These are phyloP conservation scores for Aythya baeri DNA, from an alignment of 2,113 vertebrate species.

Conservation along the genomic window DNA sequence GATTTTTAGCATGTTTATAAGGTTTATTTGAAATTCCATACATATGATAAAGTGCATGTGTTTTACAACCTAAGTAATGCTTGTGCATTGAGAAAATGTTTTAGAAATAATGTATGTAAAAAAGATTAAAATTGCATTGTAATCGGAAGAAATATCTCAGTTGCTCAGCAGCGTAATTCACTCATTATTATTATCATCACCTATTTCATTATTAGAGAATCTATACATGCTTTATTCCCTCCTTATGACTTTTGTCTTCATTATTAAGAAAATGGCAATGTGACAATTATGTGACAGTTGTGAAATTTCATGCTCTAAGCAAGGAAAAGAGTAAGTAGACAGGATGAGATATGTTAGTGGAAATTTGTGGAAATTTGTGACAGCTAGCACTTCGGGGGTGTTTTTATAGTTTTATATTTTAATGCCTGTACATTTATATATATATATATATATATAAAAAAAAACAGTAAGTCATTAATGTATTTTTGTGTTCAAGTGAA, in stretches of 20 bases:
- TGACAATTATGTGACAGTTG: not conserved
- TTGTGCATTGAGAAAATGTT: not conserved
- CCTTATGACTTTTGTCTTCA: not conserved
- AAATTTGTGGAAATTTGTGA: not conserved
- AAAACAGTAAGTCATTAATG: not conserved
- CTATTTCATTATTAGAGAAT: not conserved
- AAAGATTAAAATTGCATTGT: not conserved
- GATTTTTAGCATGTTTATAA: constrained; percentile 26
- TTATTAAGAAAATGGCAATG: not conserved
- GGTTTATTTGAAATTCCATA: constrained; percentile 20
- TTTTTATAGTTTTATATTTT: not conserved
- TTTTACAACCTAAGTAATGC: not conserved
- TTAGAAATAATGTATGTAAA: constrained; percentile 1
- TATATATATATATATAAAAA: no score
- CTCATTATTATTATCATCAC: not conserved
- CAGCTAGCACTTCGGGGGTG: not conserved
- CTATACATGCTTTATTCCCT: not conserved
- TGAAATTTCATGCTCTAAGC: not conserved
- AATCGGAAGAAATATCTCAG: not conserved
- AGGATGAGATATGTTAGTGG: not conserved
- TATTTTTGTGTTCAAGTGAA: not conserved
- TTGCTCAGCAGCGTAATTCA: not conserved
- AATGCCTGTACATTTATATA: not conserved
- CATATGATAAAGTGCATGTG: not conserved
- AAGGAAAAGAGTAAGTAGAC: not conserved